These are phyloP conservation scores for Nanorana parkeri DNA, from an alignment of 2,113 vertebrate species.

Conservation along the genomic window DNA sequence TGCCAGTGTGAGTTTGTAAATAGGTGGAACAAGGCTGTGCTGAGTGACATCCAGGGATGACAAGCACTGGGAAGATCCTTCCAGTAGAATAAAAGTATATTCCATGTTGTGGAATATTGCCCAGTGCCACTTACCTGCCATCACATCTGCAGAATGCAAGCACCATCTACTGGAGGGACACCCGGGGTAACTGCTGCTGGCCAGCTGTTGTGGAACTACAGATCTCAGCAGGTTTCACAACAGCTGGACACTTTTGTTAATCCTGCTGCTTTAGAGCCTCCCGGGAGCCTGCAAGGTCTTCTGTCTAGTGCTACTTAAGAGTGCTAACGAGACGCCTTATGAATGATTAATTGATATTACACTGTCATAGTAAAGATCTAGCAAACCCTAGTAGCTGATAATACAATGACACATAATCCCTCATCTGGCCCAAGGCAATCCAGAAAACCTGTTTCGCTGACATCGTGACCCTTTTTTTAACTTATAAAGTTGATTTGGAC, in stretches of 20 bases:
- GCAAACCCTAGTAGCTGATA: constrained; percentile 1
- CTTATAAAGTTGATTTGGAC: constrained; percentile 74
- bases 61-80: too few relatives aligned
- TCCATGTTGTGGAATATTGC: too few relatives aligned
- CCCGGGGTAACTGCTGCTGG: too few relatives aligned
- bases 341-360: constrained; percentile 66
- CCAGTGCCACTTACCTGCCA: too few relatives aligned
- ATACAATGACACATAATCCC: constrained; percentile 61
- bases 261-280: neutral
- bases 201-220: too few relatives aligned
- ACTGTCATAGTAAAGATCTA: constrained; percentile 47
- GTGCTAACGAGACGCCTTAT: constrained; percentile 50
- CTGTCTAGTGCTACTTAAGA: neutral
- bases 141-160: too few relatives aligned
- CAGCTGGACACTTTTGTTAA: neutral
- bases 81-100: too few relatives aligned
- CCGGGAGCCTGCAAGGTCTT: neutral
- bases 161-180: too few relatives aligned
- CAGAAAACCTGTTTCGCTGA: constrained; percentile 72
- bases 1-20: too few relatives aligned
- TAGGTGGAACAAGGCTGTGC: too few relatives aligned
- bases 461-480: constrained; percentile 68
- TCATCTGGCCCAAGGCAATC: constrained; percentile 58
- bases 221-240: neutral
- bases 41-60: too few relatives aligned